Percentiles rank a stretch among this genome's conserved stretches.
Conservation (phyloP, 2,888 invertebrate genomes). For the Eupithecia abbreviata region DNA sequence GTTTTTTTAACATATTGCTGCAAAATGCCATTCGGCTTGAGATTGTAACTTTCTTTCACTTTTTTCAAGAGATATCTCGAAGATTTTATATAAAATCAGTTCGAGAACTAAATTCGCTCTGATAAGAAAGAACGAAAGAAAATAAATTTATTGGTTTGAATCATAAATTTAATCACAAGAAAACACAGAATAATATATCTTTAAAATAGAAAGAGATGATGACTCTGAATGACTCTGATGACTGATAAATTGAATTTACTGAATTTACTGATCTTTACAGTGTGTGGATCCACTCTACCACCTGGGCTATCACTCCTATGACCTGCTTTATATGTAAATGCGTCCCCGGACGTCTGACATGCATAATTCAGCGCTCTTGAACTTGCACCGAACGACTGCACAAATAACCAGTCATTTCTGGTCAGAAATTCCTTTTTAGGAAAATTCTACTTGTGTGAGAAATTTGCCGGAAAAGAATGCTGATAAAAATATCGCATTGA, state of each 20-base stretch:
- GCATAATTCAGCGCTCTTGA: constrained; percentile 18
- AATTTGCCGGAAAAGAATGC: not conserved
- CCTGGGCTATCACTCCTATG: not conserved
- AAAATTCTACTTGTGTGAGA: not conserved
- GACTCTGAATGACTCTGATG: too few species aligned
- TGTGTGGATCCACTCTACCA: too few species aligned
- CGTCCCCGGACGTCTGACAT: constrained; percentile 8
- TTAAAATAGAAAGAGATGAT: not conserved
- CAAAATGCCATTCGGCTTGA: not conserved
- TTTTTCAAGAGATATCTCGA: not conserved
- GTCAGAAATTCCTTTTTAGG: not conserved
- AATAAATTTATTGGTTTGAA: too few species aligned
- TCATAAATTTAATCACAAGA: too few species aligned
- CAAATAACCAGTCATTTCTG: constrained; percentile 7
- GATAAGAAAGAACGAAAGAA: too few species aligned
- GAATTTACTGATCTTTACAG: too few species aligned
- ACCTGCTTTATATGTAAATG: constrained; percentile 8
- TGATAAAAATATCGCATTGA: not conserved
- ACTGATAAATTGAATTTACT: too few species aligned
- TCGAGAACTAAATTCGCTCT: too few species aligned
- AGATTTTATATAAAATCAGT: not conserved
- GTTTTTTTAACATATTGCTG: not conserved
- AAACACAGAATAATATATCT: too few species aligned
- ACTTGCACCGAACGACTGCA: constrained; percentile 4
- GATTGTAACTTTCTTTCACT: not conserved